Evolutionary conservation across 2,113 vertebrate species (phyloP).

Genomic region (Falcunculus frontatus): DNA sequence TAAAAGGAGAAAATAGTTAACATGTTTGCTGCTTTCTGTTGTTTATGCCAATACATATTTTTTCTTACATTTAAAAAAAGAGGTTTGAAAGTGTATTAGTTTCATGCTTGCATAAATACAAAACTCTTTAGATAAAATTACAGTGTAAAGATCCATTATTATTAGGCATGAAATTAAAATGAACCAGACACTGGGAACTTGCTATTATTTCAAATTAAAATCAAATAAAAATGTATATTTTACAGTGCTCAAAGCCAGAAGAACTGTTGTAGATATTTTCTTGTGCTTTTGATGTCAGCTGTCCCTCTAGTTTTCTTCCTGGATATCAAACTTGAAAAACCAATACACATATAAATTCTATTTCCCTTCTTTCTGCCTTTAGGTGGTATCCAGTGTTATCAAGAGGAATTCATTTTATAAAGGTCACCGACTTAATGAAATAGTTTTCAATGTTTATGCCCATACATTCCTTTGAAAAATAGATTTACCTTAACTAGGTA

Average conservation of each 20-base stretch:
- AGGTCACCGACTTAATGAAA: constrained; percentile 57
- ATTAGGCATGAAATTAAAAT: constrained; percentile 20
- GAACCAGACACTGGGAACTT: not conserved
- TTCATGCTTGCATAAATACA: not conserved
- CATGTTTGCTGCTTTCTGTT: not conserved
- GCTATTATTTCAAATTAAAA: not conserved
- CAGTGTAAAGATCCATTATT: not conserved
- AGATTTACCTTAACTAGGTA: constrained; percentile 48
- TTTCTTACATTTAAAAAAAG: not conserved
- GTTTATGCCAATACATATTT: not conserved
- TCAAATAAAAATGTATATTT: not conserved
- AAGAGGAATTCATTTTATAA: constrained; percentile 50
- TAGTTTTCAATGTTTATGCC: constrained; percentile 28
- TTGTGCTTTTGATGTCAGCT: not conserved
- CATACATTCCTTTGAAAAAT: constrained; percentile 25
- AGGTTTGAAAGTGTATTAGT: not conserved
- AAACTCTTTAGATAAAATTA: not conserved
- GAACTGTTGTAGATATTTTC: not conserved
- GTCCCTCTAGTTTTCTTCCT: not conserved
- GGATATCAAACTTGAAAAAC: constrained; percentile 15
- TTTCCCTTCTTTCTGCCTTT: constrained; percentile 19
- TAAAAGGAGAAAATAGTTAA: not conserved
- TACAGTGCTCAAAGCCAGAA: not conserved
- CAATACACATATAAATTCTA: constrained; percentile 38
- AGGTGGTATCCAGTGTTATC: constrained; percentile 10